Evolutionary conservation across 37 sponge, comb jelly and placozoan genomes (phyloP).

Genomic region (Axinella damicornis): DNA sequence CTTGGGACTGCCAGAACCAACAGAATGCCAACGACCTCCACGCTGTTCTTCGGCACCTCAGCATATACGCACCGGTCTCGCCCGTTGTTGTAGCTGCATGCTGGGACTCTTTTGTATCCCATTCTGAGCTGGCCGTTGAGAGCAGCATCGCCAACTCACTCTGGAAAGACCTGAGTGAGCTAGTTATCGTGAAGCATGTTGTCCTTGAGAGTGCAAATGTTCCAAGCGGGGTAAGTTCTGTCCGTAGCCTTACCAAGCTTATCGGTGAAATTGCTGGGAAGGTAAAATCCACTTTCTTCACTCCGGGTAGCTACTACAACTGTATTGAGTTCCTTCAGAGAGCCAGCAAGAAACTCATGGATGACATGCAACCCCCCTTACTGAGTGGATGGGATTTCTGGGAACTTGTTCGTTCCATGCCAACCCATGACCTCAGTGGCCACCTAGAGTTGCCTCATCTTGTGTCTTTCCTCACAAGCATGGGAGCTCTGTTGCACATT

Average conservation of each 20-base stretch:
- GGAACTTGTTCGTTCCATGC: constrained; percentile 41
- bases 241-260: neutral
- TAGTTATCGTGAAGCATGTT: constrained; percentile 16
- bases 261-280: neutral
- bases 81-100: constrained; percentile 51
- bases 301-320: constrained; percentile 53
- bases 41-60: constrained; percentile 45
- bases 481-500: constrained; percentile 15
- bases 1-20: constrained; percentile 50
- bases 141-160: constrained; percentile 12
- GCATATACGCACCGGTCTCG: constrained; percentile 19
- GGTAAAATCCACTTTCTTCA: constrained; percentile 8
- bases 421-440: constrained; percentile 48
- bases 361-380: constrained; percentile 29
- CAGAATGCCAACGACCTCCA: constrained; percentile 42
- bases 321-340: constrained; percentile 3
- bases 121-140: neutral
- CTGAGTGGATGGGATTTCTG: constrained; percentile 51
- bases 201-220: neutral
- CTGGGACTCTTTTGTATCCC: constrained; percentile 11
- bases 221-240: neutral
- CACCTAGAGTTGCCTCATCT: constrained; percentile 52
- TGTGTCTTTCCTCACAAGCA: constrained; percentile 23
- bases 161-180: constrained; percentile 54
- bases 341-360: neutral